A percentile compares a stretch with the other conserved stretches of the same genome.
These are phyloP conservation scores for Columba guinea DNA, from an alignment of 2,797 vertebrate genomes.

Conservation along the genomic window DNA sequence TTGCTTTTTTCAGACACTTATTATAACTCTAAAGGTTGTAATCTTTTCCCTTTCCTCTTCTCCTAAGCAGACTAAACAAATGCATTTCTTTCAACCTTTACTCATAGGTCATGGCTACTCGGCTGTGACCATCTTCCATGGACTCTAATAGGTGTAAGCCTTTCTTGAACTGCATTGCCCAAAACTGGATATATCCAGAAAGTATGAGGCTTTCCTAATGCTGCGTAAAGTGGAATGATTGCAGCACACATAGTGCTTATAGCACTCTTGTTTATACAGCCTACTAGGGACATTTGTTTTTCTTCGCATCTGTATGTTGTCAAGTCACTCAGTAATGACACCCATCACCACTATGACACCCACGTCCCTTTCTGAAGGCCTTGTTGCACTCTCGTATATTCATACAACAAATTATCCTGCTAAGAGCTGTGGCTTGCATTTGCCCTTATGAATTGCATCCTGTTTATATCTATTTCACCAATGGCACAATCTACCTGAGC, in stretches of 20 bases:
- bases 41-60: neutral
- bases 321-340: neutral
- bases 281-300: neutral
- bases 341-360: neutral
- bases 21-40: neutral
- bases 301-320: constrained; percentile 2
- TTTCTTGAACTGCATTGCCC: neutral
- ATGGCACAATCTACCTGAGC: neutral
- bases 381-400: neutral
- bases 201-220: neutral
- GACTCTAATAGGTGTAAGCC: neutral
- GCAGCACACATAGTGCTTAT: neutral
- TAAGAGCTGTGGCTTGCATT: neutral
- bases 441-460: neutral
- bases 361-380: neutral
- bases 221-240: neutral
- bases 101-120: neutral
- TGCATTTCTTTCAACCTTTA: neutral
- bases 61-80: constrained; percentile 18
- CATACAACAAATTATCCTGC: neutral
- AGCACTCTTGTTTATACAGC: neutral
- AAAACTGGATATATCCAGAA: neutral
- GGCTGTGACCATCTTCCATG: neutral
- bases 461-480: constrained; percentile 13
- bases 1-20: neutral